Conservation (phyloP, 2,113 vertebrate genomes). For the Bujurquina vittata region DNA sequence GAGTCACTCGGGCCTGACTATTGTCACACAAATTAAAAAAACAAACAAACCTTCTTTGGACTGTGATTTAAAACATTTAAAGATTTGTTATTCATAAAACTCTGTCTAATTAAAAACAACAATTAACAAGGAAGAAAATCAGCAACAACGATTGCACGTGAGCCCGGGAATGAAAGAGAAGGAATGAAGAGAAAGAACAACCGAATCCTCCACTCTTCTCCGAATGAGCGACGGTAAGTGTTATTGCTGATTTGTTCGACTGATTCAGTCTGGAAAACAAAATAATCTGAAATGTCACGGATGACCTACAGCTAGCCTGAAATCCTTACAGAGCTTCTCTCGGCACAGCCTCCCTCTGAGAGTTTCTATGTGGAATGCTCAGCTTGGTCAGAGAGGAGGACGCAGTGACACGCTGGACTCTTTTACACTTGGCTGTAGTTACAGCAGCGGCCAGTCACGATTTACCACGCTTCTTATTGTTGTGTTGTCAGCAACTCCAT, state of each 20-base stretch:
- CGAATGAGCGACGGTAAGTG: conserved; percentile 76
- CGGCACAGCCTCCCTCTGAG: conserved; percentile 1
- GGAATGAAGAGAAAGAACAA: conserved; percentile 81
- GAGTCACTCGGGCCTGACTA: conserved; percentile 23
- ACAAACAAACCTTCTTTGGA: conserved; percentile 67
- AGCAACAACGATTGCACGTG: conserved; percentile 90
- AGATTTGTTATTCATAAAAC: conserved; percentile 33
- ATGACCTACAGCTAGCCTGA: conserved; percentile 11
- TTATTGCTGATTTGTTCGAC: conserved; percentile 93
- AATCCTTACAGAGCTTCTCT: background rate
- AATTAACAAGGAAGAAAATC: conserved; percentile 47
- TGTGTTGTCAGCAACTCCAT: conserved; percentile 11
- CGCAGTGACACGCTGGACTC: conserved; percentile 37
- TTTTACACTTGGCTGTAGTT: background rate
- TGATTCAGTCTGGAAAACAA: conserved; percentile 66
- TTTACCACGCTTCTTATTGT: conserved; percentile 1
- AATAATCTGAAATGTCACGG: conserved; percentile 42
- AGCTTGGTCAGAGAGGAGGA: conserved; percentile 64
- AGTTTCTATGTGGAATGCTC: conserved; percentile 72
- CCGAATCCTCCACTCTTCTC: conserved; percentile 73
- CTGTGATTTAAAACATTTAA: conserved; percentile 33
- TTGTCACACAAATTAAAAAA: background rate
- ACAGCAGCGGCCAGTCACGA: conserved; percentile 19
- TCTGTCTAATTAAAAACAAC: conserved; percentile 26
- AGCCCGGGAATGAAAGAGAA: conserved; percentile 87